Base-by-base conservation (phyloP, 2,113 vertebrate genomes). In the Megatriorchis doriae region DNA sequence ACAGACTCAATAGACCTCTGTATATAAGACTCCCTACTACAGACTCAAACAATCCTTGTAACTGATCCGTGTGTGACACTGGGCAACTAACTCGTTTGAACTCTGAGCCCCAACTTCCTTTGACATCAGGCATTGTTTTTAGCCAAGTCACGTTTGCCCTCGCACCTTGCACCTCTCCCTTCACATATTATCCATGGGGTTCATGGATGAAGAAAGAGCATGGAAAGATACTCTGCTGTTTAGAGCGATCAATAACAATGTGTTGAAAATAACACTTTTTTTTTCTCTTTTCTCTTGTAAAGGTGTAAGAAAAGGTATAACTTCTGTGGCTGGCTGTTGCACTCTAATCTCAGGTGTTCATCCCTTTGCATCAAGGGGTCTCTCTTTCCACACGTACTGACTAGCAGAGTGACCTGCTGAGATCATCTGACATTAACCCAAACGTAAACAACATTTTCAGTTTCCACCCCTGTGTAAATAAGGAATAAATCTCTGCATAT, bases 101-200 rank as follows among this genome's bases (percentile, higher is more conserved):
- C 58, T 47, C 78, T 11, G 27, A 74, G 43, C 16, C 16, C 66
- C 62, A 27, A 1, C 12, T 22, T 66, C 29, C 56, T 55, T 4
- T 29, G 40, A 16, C 10, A 62, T 5, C 23, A 56, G 62, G 40
- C n/a, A 21, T 2, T 26, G 1, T 1, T 36, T n/a, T 59, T 53
- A n/a, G 17, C 1, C 1, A 3, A 63, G 75, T 52, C 43, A 26
- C 0, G 0, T 43, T 53, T 77, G 50, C 34, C 50, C 40, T 58
- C 52, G 27, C 29, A 16, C 52, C 43, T 63, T 59, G 62, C 58
- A 61, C 25, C 10, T 91, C 67, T 94, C 59, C 55, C 40, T 58
- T 62, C 50, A 36, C 15, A 48, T 19, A 6, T 68, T 26, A 38
- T 38, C 62, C 50, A 34, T 6, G 50, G 16, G 22, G 29, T 6